A percentile compares a stretch with the other conserved stretches of the same genome.
Conservation (phyloP, 92 coral and sea anemone genomes). For the Epizoanthus fatuus region DNA sequence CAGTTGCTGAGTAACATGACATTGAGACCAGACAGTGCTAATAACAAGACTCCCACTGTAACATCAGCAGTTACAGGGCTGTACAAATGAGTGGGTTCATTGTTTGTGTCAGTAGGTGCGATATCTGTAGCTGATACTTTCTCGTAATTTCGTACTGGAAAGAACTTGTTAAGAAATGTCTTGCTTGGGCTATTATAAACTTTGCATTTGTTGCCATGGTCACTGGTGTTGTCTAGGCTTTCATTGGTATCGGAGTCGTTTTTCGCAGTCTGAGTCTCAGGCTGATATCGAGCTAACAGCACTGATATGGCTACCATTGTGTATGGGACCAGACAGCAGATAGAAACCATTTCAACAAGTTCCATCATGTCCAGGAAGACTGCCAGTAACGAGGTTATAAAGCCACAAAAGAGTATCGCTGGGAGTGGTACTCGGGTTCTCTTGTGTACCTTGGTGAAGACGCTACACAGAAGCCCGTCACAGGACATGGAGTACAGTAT, state of each 20-base stretch:
- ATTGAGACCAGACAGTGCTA: conserved; percentile 70
- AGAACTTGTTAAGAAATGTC: conserved; percentile 53
- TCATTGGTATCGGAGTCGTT: neutral
- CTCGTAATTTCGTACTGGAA: neutral
- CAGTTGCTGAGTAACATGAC: conserved; percentile 53
- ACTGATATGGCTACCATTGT: conserved; percentile 84
- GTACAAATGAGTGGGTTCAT: neutral
- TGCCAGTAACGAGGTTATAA: conserved; percentile 69
- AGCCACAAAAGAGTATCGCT: conserved; percentile 64
- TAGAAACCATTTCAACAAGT: conserved; percentile 83
- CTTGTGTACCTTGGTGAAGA: conserved; percentile 64
- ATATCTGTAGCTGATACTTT: neutral
- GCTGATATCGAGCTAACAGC: conserved; percentile 73
- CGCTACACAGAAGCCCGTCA: conserved; percentile 79
- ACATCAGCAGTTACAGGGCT: conserved; percentile 27
- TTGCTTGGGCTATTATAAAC: conserved; percentile 19
- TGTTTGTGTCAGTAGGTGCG: conserved; percentile 8
- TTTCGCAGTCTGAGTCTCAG: conserved; percentile 6
- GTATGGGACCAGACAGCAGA: conserved; percentile 70
- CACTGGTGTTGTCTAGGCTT: neutral
- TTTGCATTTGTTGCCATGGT: conserved; percentile 3
- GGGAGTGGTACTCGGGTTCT: conserved; percentile 70
- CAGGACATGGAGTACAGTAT: conserved; percentile 83
- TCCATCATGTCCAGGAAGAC: conserved; percentile 65
- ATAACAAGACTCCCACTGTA: conserved; percentile 52